A percentile compares a stretch with the other conserved stretches of the same genome.
phyloP scores from a whole-genome alignment of 2,888 invertebrate genomes.

The Polydrusus cervinus region DNA sequence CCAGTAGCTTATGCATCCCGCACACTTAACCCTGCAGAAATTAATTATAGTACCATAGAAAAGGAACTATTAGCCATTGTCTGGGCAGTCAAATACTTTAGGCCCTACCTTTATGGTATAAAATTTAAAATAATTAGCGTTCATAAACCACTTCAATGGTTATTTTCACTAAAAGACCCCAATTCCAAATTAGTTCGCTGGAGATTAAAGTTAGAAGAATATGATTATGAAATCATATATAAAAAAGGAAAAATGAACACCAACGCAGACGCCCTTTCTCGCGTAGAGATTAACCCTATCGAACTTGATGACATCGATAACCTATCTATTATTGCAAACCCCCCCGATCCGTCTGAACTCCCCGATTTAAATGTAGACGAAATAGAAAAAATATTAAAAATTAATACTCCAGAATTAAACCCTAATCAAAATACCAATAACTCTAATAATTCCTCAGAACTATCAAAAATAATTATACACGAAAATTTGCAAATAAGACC shows the following conservation, averaged over 20 bases:
- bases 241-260: conserved; percentile 49
- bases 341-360: not conserved
- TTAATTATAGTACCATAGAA: conserved; percentile 17
- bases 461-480: no score
- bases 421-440: no score
- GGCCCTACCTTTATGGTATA: conserved; percentile 41
- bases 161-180: conserved; percentile 49
- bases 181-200: conserved; percentile 51
- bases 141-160: conserved; percentile 52
- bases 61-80: conserved; percentile 21
- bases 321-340: not conserved
- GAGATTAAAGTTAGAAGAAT: conserved; percentile 49
- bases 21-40: conserved; percentile 46
- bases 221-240: conserved; percentile 47
- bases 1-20: conserved; percentile 44
- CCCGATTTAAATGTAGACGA: not conserved
- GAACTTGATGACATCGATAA: not conserved
- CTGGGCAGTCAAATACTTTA: conserved; percentile 48
- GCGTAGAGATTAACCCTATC: conserved; percentile 26
- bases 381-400: not conserved
- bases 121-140: conserved; percentile 41
- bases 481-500: not conserved
- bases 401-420: not conserved
- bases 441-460: no score
- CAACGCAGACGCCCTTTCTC: conserved; percentile 42